Base-by-base conservation (phyloP, 1,140 invertebrate genomes). In the Solenopsis fugax region DNA sequence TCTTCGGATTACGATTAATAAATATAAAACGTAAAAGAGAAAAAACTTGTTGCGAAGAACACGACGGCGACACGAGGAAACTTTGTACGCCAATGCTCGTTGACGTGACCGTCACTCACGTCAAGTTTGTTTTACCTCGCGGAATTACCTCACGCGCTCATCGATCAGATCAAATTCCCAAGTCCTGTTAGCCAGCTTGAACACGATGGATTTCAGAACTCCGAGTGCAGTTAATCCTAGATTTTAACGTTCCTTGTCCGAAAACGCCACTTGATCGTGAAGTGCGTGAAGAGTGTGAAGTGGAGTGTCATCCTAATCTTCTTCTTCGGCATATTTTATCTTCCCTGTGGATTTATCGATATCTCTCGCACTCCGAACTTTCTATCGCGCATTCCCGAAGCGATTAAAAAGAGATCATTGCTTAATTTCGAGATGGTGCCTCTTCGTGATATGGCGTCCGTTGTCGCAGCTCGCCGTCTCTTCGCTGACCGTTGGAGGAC, bases 361-460 rank as follows among this genome's bases (percentile, higher is more conserved):
- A n/a, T 52, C 24, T n/a, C 24, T 56, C 41, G 50, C 16, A 37
- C 37, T 50, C 54, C 2, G 34, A 7, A 48, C 16, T 24, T 48
- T 60, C 56, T 54, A 45, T 67, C 12, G 77, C 54, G 41, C 34
- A 45, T 85, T 80, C 18, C 29, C 80, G 60, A 73, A 18, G 64
- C 78, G n/a, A 4, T 69, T 88, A n/a, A 73, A 86, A 91, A 92
- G 94, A 94, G 93, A 95, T 94, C 93, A 93, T 93, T 94, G 89
- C 82, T 93, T 93, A 93, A 93, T 93, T 93, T 93, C 92, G 94
- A 92, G 92, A 81, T 92, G 92, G 71, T 92, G 80, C 73, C 80
- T 94, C 88, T 88, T 92, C 87, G 87, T 94, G 93, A 95, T 95
- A 95, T 95, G 94, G 93, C 94, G 94, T 93, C 93, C 91, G 86